These are phyloP conservation scores for Hermetia illucens DNA, from an alignment of 1,140 invertebrate species.

Conservation along the genomic window DNA sequence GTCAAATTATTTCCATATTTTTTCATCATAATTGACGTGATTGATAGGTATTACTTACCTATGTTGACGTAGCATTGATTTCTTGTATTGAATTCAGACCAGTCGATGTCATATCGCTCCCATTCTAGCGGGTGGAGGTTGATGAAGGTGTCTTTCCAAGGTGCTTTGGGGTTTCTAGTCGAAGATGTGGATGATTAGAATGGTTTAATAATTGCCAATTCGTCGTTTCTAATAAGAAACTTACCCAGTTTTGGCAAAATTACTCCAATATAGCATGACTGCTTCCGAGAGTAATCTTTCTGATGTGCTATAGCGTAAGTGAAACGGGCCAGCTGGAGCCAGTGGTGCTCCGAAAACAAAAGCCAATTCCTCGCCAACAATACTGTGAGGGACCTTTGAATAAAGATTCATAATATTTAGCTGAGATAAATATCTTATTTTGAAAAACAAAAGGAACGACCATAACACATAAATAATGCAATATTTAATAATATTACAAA, in stretches of 20 bases:
- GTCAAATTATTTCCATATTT: too few species aligned
- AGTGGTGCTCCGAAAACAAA: conserved; percentile 86
- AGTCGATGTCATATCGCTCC: conserved; percentile 53
- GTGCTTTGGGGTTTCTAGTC: conserved; percentile 59
- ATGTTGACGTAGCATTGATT: conserved; percentile 62
- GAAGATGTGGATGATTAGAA: conserved; percentile 7
- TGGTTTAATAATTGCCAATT: conserved; percentile 1
- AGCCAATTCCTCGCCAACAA: conserved; percentile 81
- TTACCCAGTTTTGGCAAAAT: conserved; percentile 78
- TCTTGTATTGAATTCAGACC: conserved; percentile 59
- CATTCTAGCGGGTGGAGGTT: conserved; percentile 42
- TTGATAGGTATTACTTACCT: conserved; percentile 38
- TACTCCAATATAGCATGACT: conserved; percentile 76
- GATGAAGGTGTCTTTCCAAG: conserved; percentile 38
- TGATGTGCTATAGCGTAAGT: conserved; percentile 51
- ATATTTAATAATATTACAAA: too few species aligned
- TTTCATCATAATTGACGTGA: neutral
- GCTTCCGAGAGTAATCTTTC: conserved; percentile 68
- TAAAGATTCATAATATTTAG: too few species aligned
- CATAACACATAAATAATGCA: too few species aligned
- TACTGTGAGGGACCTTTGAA: conserved; percentile 35
- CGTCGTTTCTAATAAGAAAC: conserved; percentile 11
- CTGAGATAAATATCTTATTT: too few species aligned
- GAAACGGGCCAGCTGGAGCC: conserved; percentile 56
- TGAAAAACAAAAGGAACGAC: too few species aligned